Evolutionary conservation across 1,140 invertebrate species (phyloP), one percentile per base, ranked within the genome.

Genomic region (Drosophila hydei): DNA sequence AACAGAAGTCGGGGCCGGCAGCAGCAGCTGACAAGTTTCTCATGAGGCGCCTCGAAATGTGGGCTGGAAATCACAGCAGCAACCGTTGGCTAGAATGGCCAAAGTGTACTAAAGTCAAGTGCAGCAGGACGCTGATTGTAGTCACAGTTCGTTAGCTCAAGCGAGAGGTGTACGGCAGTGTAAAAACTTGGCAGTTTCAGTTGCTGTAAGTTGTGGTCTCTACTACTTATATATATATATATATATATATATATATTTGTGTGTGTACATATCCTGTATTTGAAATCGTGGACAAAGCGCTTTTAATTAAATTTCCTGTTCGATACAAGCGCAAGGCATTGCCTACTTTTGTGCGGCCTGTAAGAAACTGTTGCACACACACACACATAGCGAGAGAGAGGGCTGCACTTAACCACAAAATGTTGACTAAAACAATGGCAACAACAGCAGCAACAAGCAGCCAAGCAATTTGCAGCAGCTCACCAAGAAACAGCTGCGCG

Each of bases 301-400:
- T 75, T 87, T 85, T 85, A 85, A 85, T 87, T 87, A 80, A 85
- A 85, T 87, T 85, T 85, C 81, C 81, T 77, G 62, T 76, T 75
- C 68, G 72, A 69, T 64, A 42, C 40, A 27, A 45, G 27, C 16
- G 40, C 42, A 64, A 74, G 65, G 52, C 56, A 42, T 70, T 81
- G 80, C 77, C 81, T 87, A 85, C 69, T 80, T 84, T 71, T 61
- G 30, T 55, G 72, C 40, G 45, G 23, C 23, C 33, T 38, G 4
- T 33, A 67, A 69, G 73, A 70, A 85, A 74, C 80, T 85, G 80
- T 84, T 85, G 79, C 81, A 52, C 38, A 21, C 27, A 55, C n/a
- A 36, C 27, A 65, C 30, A 50, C 30, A 67, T 18, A 51, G 7
- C 9, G 0, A 42, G 23, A 25, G 6, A 27, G 6, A 8, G 16